A percentile compares a stretch with the other conserved stretches of the same genome.
Conservation (phyloP, 2,888 invertebrate species). For the Bellardia pandia region DNA sequence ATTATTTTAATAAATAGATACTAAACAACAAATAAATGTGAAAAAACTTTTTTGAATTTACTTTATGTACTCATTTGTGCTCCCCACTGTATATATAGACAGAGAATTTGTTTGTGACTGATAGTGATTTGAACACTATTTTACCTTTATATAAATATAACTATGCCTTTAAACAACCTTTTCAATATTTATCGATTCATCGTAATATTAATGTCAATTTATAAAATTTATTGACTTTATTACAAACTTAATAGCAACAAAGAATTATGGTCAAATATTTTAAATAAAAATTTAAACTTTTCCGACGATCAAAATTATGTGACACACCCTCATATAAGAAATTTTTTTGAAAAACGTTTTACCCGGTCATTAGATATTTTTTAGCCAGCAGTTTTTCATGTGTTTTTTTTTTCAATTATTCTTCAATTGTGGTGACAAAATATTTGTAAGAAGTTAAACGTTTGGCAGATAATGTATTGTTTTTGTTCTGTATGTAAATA, state of each 20-base stretch:
- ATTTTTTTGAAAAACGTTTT: not conserved
- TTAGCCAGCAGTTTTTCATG: not conserved
- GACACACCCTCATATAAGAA: constrained; percentile 19
- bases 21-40: too few relatives aligned
- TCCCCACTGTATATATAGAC: too few relatives aligned
- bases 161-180: too few relatives aligned
- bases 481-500: constrained; percentile 31
- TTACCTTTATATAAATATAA: too few relatives aligned
- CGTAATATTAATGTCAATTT: not conserved
- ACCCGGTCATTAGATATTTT: not conserved
- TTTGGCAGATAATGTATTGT: not conserved
- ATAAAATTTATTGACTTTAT: not conserved
- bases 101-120: too few relatives aligned
- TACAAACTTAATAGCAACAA: not conserved
- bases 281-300: not conserved
- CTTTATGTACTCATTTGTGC: too few relatives aligned
- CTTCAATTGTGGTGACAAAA: constrained; percentile 24
- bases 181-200: not conserved
- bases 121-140: too few relatives aligned
- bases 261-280: not conserved
- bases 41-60: too few relatives aligned
- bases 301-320: not conserved
- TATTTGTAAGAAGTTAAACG: constrained; percentile 24
- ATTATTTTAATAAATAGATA: too few relatives aligned
- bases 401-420: not conserved